Evolutionary conservation across 2,888 invertebrate species (phyloP), one percentile per base, ranked within the genome.

Genomic region (Melieria picta): DNA sequence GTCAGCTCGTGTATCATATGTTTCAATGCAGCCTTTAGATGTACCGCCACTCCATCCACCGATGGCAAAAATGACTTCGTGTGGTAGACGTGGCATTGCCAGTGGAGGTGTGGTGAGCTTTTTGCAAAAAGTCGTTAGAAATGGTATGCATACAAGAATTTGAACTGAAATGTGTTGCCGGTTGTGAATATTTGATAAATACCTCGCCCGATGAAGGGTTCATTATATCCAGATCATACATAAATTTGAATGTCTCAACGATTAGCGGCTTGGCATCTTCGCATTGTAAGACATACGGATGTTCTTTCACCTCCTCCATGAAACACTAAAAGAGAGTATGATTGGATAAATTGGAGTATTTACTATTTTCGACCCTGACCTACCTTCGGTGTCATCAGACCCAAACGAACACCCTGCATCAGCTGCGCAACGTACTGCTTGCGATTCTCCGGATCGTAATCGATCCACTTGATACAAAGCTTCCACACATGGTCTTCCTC

Each of bases 191-290:
- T 13, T 56, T 11, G n/a, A 56, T 61, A 55, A 47, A 73, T 79
- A 95, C 92, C 88, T 94, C 94, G 7, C 93, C 92, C 75, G 94
- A 93, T 82, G 93, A 88, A 80, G 90, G 89, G 89, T 93, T 82
- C 75, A 95, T 94, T 91, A 95, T 94, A 88, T 97, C 96, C 82
- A 97, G 89, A 84, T 97, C 96, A 87, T 96, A 96, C 62, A 97
- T 89, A 85, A 97, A 97, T 83, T 94, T 94, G 55, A 97, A 88
- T 0, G 97, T 96, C 85, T 97, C 96, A 50, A 97, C 95, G 75
- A 97, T 93, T 76, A 97, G 91, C 0, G 96, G 96, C 13, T 94
- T 91, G 77, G 96, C 95, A 9, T 92, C 91, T 76, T 95, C 94
- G 82, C 94, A 93, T 65, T 92, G 92, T 10, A 91, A 90, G 0